Evolutionary conservation across 2,888 invertebrate genomes (phyloP), one percentile per base, ranked within the genome.

Genomic region (Carpatolechia fugitivella): DNA sequence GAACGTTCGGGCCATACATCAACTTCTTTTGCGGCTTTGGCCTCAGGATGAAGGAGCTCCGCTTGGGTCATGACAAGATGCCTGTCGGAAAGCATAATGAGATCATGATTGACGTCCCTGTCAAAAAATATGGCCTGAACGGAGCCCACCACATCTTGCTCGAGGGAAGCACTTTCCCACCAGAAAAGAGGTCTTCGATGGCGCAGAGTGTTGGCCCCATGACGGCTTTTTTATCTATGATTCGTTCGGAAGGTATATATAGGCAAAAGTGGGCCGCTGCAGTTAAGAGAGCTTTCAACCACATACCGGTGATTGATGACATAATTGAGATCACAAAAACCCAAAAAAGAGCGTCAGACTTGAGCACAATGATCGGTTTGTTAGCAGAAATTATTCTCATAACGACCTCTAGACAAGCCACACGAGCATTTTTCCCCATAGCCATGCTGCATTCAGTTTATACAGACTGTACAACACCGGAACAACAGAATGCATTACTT

Each of bases 21-120:
- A 35, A 50, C 18, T 50, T 50, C 18, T 50, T 33, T 35, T 50
- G 50, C 35, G 50, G 35, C 8, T 35, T 50, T 20, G 50, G 50
- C 3, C 36, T 50, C 2, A 50, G 36, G 18, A 35, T 35, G 41
- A 41, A 41, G 13, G 41, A 41, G 13, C 16, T 41, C 3, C 2
- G 41, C 7, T 10, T 41, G 1, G 41, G 18, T 2, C 41, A 41
- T 41, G 41, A 48, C 11, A 48, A 33, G 11, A 50, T 50, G 35
- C 35, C 36, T n/a, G n/a, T 35, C 3, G 30, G 35, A 3, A 50
- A 35, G 16, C 35, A 20, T 18, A 33, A 50, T 13, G 50, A 11
- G 4, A 6, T 35, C 1, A 36, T 48, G 30, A 5, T 48, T 2
- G 48, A 48, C 7, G 11, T 48, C 2, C 31, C 50, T 1, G 36